Evolutionary conservation across 2,888 invertebrate genomes (phyloP).

Genomic region (Drosophila eohydei): DNA sequence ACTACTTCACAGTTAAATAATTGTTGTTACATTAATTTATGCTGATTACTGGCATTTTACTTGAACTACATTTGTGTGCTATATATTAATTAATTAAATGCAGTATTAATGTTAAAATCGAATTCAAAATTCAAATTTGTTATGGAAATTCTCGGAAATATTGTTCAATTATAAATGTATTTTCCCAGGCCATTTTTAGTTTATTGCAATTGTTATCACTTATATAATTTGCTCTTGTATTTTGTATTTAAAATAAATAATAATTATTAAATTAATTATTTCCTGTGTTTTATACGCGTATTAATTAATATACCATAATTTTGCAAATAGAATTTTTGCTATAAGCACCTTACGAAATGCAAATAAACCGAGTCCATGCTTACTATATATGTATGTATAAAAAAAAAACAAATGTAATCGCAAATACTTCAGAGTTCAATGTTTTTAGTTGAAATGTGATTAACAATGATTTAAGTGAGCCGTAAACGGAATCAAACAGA

Average conservation of each 20-base stretch:
- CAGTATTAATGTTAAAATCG: not conserved
- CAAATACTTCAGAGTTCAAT: conserved; percentile 16
- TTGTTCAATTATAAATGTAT: not conserved
- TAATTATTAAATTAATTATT: no score
- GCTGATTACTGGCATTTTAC: not conserved
- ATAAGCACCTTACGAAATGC: no score
- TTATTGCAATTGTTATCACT: not conserved
- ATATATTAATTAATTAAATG: not conserved
- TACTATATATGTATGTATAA: not conserved
- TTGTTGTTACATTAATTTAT: not conserved
- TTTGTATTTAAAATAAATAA: no score
- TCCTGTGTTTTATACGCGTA: not conserved
- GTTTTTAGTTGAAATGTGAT: conserved; percentile 9
- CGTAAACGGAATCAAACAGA: conserved; percentile 5
- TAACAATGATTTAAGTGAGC: not conserved
- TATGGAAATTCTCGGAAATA: not conserved
- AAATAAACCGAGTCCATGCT: not conserved
- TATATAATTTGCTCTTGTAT: not conserved
- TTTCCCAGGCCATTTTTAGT: no score
- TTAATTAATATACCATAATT: not conserved
- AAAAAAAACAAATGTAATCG: not conserved
- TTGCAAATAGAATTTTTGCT: not conserved
- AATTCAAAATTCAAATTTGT: not conserved
- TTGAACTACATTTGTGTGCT: not conserved
- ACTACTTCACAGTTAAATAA: not conserved